Conservation (phyloP, 2,113 vertebrate genomes). For the Cervus canadensis region DNA sequence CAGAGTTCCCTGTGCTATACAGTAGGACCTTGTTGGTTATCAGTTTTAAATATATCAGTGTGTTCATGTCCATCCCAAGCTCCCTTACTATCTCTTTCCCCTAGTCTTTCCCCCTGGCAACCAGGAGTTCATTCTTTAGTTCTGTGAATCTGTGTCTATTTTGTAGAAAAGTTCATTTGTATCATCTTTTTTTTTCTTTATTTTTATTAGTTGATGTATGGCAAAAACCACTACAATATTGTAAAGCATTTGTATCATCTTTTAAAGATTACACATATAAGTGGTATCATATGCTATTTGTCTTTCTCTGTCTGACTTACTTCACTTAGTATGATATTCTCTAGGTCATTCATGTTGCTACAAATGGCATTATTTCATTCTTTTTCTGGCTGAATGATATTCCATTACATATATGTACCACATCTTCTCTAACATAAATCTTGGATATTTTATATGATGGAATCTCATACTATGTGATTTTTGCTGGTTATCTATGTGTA, state of each 20-base stretch:
- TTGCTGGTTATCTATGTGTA: not conserved
- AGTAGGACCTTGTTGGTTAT: not conserved
- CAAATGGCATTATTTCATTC: not conserved
- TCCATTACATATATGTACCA: not conserved
- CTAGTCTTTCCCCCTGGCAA: not conserved
- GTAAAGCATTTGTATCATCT: not conserved
- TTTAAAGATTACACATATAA: not conserved
- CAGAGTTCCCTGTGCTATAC: not conserved
- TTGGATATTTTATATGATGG: not conserved
- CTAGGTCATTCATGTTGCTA: not conserved
- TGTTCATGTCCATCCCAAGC: not conserved
- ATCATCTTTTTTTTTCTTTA: not conserved
- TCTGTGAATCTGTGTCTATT: not conserved
- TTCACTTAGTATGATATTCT: not conserved
- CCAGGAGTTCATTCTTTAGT: fast-evolving
- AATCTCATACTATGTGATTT: not conserved
- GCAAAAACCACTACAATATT: too few relatives aligned
- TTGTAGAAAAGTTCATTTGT: not conserved
- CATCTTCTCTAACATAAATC: not conserved
- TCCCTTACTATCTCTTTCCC: not conserved
- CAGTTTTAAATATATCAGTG: not conserved
- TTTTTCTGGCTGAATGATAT: not conserved
- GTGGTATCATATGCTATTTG: not conserved
- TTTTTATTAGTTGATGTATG: too few relatives aligned
- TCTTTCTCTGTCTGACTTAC: not conserved